These are phyloP conservation scores for Calyptommatus sinebrachiatus DNA, from an alignment of 2,113 vertebrate species.

Conservation along the genomic window DNA sequence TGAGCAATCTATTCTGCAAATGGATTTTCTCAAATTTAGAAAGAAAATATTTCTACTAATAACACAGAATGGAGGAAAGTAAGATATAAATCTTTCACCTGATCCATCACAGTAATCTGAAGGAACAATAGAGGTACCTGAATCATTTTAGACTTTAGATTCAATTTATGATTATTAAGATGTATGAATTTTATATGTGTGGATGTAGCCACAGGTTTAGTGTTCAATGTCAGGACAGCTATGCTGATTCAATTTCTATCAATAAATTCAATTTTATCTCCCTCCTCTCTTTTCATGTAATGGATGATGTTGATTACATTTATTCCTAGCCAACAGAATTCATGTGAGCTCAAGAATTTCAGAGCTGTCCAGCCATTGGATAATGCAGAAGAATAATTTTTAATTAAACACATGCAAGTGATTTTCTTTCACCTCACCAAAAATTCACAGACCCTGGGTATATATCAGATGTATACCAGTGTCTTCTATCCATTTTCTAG, in stretches of 20 bases:
- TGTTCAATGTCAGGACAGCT: neutral
- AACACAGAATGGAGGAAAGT: neutral
- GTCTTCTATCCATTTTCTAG: neutral
- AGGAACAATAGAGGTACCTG: neutral
- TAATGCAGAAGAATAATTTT: neutral
- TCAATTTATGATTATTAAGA: neutral
- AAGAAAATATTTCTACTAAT: neutral
- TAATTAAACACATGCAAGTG: fast-evolving
- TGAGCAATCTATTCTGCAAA: neutral
- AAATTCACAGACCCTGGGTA: neutral
- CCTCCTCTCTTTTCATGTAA: neutral
- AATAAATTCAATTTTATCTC: neutral
- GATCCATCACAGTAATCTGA: neutral
- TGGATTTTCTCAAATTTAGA: neutral
- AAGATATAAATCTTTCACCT: neutral
- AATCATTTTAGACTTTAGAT: neutral
- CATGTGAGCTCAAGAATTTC: neutral
- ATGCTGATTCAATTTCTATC: neutral
- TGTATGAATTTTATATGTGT: neutral
- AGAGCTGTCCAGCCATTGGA: neutral
- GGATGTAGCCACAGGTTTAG: neutral
- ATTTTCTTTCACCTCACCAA: neutral
- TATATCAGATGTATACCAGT: neutral
- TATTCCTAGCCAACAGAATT: neutral
- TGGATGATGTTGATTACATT: neutral